A percentile compares a stretch with the other conserved stretches of the same genome.
Conservation (phyloP, 2,113 vertebrate species). For the Holacanthus passer region DNA sequence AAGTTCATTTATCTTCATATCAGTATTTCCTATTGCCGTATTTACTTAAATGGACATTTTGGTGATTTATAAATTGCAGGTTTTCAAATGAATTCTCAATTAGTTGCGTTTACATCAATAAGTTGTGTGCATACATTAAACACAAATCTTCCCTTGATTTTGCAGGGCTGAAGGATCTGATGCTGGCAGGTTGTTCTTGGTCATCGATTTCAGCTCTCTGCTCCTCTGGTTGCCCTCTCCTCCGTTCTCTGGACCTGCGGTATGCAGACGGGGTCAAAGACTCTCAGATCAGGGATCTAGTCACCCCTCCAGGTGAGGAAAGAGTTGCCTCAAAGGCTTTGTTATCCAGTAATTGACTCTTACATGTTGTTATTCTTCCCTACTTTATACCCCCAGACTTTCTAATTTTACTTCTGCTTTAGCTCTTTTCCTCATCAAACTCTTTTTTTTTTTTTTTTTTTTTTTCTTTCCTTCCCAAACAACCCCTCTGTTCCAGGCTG, state of each 20-base stretch:
- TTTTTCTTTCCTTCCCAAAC: not conserved
- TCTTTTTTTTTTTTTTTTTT: not conserved
- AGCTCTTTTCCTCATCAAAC: not conserved
- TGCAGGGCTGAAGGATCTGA: conserved; percentile 94
- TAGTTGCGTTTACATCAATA: too few species aligned
- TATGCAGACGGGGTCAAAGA: conserved; percentile 97
- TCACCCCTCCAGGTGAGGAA: conserved; percentile 89
- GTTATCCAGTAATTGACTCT: not conserved
- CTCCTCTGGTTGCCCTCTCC: conserved; percentile 95
- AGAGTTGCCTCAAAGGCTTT: not conserved
- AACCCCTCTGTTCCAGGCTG: conserved; percentile 87
- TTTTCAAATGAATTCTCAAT: too few species aligned
- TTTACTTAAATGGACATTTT: too few species aligned
- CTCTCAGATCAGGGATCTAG: conserved; percentile 94
- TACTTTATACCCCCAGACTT: too few species aligned
- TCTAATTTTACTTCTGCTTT: not conserved
- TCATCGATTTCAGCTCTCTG: conserved; percentile 95
- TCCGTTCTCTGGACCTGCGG: conserved; percentile 96
- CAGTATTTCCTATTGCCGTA: too few species aligned
- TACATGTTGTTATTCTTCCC: not conserved
- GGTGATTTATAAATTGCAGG: too few species aligned
- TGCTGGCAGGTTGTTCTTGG: conserved; percentile 95
- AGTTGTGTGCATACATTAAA: too few species aligned
- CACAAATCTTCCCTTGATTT: not conserved
- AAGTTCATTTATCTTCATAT: too few species aligned